Percentiles rank a stretch among this genome's conserved stretches.
phyloP scores from a whole-genome alignment of 2,113 vertebrate species.

The Marmota monax region DNA sequence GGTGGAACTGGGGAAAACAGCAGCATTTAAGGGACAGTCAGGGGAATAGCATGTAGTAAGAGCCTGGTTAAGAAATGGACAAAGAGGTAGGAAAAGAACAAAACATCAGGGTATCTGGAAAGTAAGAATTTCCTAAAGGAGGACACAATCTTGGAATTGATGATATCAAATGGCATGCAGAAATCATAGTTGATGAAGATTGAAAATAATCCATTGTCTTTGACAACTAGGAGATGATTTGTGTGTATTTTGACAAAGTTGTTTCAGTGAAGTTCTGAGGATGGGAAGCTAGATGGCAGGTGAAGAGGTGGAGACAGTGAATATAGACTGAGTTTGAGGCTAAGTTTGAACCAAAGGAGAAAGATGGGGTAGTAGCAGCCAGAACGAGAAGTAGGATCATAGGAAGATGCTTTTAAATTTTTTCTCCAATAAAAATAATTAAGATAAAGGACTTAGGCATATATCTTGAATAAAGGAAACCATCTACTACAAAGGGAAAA shows the following conservation, averaged over 20 bases:
- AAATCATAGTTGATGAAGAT: neutral
- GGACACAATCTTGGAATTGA: neutral
- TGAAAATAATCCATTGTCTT: conserved; percentile 9
- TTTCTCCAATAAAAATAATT: conserved; percentile 53
- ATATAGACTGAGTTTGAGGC: neutral
- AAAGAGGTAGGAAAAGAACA: neutral
- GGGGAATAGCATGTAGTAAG: neutral
- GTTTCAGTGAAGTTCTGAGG: neutral
- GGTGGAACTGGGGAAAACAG: neutral
- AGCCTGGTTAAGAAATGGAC: neutral
- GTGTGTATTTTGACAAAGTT: neutral
- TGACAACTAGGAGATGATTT: neutral
- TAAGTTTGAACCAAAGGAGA: conserved; percentile 4
- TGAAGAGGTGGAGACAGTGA: neutral
- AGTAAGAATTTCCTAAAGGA: conserved; percentile 35
- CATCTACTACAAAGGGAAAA: neutral
- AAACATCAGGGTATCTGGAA: neutral
- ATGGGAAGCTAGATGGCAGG: neutral
- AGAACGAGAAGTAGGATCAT: neutral
- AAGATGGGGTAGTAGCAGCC: neutral
- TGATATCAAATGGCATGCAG: neutral
- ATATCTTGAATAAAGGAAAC: conserved; percentile 10
- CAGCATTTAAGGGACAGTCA: neutral
- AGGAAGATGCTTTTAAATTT: neutral
- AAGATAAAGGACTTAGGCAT: conserved; percentile 24